These are phyloP conservation scores for Hyperoplus lanceolatus DNA, from an alignment of 2,797 vertebrate species.

Conservation along the genomic window DNA sequence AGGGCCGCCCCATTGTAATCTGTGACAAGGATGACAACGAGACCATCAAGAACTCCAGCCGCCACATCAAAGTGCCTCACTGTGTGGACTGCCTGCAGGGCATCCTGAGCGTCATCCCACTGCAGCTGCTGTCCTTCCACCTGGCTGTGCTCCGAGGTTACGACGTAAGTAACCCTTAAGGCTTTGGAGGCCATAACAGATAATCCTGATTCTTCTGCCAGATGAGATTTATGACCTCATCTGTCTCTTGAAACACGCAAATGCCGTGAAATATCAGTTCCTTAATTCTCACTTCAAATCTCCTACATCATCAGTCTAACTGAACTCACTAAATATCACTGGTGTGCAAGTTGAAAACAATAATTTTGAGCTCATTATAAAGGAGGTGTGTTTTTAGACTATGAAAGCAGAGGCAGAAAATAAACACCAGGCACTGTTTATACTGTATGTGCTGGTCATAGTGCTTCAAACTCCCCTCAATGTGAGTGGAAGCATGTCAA, in stretches of 20 bases:
- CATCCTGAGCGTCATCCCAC: conserved; percentile 95
- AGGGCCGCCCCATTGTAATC: conserved; percentile 97
- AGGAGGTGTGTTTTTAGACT: conserved; percentile 9
- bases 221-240: conserved; percentile 10
- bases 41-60: conserved; percentile 93
- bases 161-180: conserved; percentile 87
- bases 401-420: neutral
- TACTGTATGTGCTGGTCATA: neutral
- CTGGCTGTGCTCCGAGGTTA: conserved; percentile 96
- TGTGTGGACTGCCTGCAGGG: conserved; percentile 98
- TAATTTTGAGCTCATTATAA: neutral
- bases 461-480: conserved; percentile 2
- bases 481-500: conserved; percentile 13
- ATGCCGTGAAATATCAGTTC: neutral
- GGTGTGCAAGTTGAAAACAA: neutral
- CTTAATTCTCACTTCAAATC: neutral
- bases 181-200: neutral
- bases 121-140: conserved; percentile 98
- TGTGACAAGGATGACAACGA: conserved; percentile 96
- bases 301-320: neutral
- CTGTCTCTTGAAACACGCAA: conserved; percentile 1
- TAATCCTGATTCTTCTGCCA: neutral
- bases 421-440: conserved; percentile 42
- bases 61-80: conserved; percentile 96
- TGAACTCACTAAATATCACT: neutral